Conservation (phyloP, 2,797 vertebrate genomes). For the Diceros bicornis region DNA sequence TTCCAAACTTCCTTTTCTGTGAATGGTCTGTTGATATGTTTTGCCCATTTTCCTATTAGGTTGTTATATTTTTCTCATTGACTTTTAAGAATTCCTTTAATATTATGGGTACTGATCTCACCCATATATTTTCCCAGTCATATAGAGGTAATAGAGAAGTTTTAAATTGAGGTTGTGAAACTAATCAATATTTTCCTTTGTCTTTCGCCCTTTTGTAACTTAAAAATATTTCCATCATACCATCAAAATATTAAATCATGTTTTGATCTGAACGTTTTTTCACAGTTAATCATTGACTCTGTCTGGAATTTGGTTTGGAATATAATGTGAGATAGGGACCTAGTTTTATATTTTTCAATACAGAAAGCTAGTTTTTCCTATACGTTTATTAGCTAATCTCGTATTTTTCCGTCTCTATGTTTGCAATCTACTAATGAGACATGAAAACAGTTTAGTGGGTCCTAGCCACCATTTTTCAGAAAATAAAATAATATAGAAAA, state of each 20-base stretch:
- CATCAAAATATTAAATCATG: neutral
- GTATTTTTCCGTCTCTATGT: neutral
- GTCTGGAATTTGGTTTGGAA: neutral
- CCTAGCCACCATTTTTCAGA: neutral
- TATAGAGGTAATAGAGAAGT: neutral
- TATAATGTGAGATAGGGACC: neutral
- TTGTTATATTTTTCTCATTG: neutral
- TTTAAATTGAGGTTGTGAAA: neutral
- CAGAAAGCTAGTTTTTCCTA: neutral
- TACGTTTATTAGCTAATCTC: neutral
- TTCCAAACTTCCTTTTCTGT: neutral
- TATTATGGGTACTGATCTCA: neutral
- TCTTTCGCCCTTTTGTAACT: neutral
- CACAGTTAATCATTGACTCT: neutral
- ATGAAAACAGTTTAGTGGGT: neutral
- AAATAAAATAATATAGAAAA: constrained; percentile 21
- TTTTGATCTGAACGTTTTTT: neutral
- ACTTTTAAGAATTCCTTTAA: neutral
- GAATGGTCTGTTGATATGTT: neutral
- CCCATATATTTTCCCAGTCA: neutral
- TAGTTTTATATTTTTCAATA: neutral
- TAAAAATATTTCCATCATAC: neutral
- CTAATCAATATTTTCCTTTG: neutral
- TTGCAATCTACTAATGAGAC: neutral
- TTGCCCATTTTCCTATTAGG: neutral